Evolutionary conservation across 64 coral and sea anemone species (phyloP), one percentile per base, ranked within the genome.

Genomic region (Stichodactyla mertensii): DNA sequence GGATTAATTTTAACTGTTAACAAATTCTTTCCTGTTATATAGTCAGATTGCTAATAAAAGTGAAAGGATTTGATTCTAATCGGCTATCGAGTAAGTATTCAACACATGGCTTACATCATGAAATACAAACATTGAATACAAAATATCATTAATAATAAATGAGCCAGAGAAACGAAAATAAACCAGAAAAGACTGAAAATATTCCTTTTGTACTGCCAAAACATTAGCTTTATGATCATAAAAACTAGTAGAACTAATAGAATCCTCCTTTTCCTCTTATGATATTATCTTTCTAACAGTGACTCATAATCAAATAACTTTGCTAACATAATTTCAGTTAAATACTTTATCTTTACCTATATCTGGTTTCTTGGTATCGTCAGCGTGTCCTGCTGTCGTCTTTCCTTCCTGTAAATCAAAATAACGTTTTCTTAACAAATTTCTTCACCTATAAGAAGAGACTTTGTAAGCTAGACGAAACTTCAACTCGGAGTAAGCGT

Each of bases 331-430:
- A 4, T 16, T 61, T 66, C 19, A n/a, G 22, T 66, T 66, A 86
- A n/a, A n/a, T n/a, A n/a, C n/a, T n/a, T n/a, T 13, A 24, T 20
- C 52, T 61, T 80, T 87, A 97, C 94, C 94, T 16, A 97, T 97
- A 56, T 97, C 94, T n/a, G 87, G 94, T 90, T 89, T 97, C 58
- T 82, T 81, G 66, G 66, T 54, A 27, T 88, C 88, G 45, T 93
- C 87, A 16, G 79, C 91, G 18, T 92, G 88, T 56, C 94, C 94
- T 85, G 77, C 91, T 31, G 94, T 92, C 16, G 94, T 97, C 26
- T 90, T 78, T 51, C 94, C 94, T 58, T 90, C 94, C 94, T 97
- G 60, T 10, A 66, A 83, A 70, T 6, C 23, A 78, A 81, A n/a
- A 55, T 8, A 53, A 81, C 11, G 20, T 19, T 19, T 8, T 18